These are phyloP conservation scores for Danio aesculapii DNA, from an alignment of 2,797 vertebrate species.

Conservation along the genomic window DNA sequence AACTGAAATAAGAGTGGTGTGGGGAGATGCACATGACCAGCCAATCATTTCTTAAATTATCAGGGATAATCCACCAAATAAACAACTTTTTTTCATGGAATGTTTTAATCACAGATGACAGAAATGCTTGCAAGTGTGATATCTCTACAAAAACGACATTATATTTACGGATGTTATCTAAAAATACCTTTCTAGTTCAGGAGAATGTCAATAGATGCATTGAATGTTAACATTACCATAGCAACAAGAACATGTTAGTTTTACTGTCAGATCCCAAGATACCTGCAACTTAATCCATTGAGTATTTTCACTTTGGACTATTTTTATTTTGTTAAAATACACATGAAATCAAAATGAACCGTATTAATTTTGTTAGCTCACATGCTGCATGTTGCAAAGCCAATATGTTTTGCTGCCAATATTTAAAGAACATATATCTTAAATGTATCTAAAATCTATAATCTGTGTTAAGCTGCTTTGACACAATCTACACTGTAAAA, in stretches of 20 bases:
- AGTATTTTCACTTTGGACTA: too few species aligned
- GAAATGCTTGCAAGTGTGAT: background rate
- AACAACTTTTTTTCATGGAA: background rate
- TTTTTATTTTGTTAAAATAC: too few species aligned
- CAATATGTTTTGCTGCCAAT: too few species aligned
- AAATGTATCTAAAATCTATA: too few species aligned
- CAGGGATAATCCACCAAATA: background rate
- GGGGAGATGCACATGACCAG: background rate
- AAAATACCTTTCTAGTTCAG: background rate
- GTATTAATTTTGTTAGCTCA: too few species aligned
- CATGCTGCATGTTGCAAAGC: too few species aligned
- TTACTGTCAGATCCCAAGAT: background rate
- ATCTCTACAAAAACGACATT: background rate
- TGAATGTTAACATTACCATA: background rate
- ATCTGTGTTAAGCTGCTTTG: too few species aligned
- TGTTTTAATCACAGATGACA: background rate
- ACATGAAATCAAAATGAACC: too few species aligned
- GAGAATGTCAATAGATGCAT: background rate
- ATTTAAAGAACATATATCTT: too few species aligned
- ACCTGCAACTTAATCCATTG: background rate
- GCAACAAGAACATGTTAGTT: background rate
- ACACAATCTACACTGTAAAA: too few species aligned
- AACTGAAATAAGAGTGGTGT: too few species aligned
- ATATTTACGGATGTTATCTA: background rate
- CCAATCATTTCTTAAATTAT: conserved; percentile 8